Conservation (phyloP, 2,113 vertebrate species). For the Naja naja region DNA sequence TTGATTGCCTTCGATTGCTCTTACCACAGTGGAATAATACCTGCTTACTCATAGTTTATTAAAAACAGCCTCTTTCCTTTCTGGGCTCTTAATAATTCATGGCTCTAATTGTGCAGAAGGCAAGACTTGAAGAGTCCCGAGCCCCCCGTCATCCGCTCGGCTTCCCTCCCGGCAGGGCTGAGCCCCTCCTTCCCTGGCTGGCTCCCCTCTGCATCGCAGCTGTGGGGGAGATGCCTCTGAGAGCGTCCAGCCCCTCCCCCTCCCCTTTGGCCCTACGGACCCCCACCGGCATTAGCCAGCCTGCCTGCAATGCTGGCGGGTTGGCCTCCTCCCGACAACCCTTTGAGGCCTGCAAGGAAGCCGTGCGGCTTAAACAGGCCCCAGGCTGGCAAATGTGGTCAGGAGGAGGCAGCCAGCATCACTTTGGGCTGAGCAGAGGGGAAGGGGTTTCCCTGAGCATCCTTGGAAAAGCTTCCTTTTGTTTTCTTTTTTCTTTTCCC, state of each 20-base stretch:
- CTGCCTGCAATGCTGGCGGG: neutral
- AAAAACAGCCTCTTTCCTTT: constrained; percentile 62
- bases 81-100: constrained; percentile 69
- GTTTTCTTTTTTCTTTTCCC: neutral
- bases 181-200: neutral
- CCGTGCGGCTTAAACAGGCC: neutral
- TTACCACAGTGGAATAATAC: constrained; percentile 64
- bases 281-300: neutral
- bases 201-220: neutral
- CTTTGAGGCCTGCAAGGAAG: neutral
- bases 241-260: neutral
- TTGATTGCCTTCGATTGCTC: constrained; percentile 66
- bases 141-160: neutral
- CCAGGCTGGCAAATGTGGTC: neutral
- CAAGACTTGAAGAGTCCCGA: constrained; percentile 55
- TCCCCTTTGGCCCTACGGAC: neutral
- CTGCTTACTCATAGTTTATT: constrained; percentile 77
- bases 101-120: constrained; percentile 54
- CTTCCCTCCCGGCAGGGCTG: neutral
- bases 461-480: neutral
- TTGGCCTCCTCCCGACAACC: neutral
- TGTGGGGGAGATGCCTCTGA: neutral
- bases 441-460: neutral
- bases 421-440: neutral
- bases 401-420: neutral